Evolutionary conservation across 2,888 invertebrate genomes (phyloP).

Genomic region (Drosophila stalkeri): DNA sequence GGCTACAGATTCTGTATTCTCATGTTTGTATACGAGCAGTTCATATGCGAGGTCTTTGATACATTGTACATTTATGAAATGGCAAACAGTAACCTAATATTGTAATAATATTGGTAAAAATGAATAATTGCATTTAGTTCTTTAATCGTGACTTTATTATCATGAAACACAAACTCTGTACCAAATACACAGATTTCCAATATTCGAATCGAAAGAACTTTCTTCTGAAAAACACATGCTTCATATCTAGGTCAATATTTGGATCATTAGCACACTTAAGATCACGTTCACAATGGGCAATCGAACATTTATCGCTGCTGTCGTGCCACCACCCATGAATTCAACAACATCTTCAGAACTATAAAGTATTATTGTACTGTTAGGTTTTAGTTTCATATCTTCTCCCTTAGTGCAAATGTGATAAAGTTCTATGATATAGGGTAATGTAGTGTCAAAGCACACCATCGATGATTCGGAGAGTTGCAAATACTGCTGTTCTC

Average conservation of each 20-base stretch:
- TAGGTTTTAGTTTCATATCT: fast-evolving
- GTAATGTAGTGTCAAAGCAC: neutral
- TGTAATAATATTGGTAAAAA: no score
- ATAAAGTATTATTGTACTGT: neutral
- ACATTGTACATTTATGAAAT: no score
- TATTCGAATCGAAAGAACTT: neutral
- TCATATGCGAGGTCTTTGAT: no score
- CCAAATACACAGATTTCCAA: no score
- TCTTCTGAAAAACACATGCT: no score
- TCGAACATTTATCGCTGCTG: neutral
- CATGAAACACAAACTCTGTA: no score
- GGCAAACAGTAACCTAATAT: no score
- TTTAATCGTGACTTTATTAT: no score
- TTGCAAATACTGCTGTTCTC: fast-evolving
- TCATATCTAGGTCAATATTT: neutral
- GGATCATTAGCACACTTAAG: neutral
- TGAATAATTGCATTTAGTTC: no score
- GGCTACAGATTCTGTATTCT: no score
- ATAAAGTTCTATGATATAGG: neutral
- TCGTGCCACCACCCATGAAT: fast-evolving
- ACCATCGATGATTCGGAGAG: neutral
- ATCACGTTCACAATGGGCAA: neutral
- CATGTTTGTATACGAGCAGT: no score
- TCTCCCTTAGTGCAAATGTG: fast-evolving
- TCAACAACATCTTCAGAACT: fast-evolving